phyloP scores from a whole-genome alignment of 2,888 invertebrate genomes.

The Dolichopus griseipennis region DNA sequence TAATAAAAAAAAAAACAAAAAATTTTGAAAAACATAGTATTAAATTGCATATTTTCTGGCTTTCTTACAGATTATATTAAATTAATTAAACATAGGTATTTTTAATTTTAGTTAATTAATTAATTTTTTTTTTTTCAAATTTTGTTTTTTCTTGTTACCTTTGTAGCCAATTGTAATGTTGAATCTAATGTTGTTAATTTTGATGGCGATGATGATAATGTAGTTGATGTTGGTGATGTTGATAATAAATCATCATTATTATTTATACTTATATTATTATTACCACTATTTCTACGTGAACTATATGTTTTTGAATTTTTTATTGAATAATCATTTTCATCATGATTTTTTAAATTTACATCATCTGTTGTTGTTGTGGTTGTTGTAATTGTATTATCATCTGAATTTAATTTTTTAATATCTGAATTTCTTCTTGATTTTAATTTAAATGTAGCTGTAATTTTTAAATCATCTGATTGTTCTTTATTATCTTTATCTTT shows the following conservation, averaged over 20 bases:
- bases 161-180: constrained; percentile 20
- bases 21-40: neutral
- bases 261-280: neutral
- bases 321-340: neutral
- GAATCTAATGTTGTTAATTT: constrained; percentile 18
- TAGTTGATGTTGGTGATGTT: constrained; percentile 17
- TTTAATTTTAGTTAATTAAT: too few relatives aligned
- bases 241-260: constrained; percentile 1
- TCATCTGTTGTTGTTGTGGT: neutral
- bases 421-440: neutral
- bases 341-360: neutral
- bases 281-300: neutral
- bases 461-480: neutral
- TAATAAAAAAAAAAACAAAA: too few relatives aligned
- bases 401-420: neutral
- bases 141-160: constrained; percentile 17
- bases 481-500: constrained; percentile 7
- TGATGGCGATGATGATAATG: constrained; percentile 18
- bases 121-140: neutral
- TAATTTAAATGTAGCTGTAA: neutral
- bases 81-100: neutral
- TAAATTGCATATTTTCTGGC: constrained; percentile 5
- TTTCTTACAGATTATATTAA: neutral
- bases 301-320: neutral
- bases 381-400: neutral